Evolutionary conservation across 2,797 vertebrate species (phyloP).

Genomic region (Sebastes cheni): DNA sequence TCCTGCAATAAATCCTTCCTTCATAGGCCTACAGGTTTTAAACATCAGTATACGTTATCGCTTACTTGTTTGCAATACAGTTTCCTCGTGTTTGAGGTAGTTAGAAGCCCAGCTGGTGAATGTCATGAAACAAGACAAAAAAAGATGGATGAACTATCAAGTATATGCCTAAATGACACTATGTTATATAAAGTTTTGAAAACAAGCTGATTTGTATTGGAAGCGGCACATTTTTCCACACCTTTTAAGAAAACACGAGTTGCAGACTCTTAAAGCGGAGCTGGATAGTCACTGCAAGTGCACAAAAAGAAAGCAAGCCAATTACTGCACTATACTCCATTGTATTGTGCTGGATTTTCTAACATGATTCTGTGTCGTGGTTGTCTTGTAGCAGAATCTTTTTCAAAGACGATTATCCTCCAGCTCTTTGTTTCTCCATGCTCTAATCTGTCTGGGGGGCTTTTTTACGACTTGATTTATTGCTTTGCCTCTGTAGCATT

Average conservation of each 20-base stretch:
- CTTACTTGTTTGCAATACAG: background rate
- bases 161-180: background rate
- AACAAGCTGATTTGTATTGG: background rate
- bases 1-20: background rate
- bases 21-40: background rate
- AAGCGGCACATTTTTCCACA: background rate
- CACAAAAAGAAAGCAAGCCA: conserved; percentile 9
- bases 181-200: background rate
- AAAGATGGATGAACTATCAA: background rate
- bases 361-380: conserved; percentile 6
- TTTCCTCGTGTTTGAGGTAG: background rate
- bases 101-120: background rate
- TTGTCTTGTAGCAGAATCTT: conserved; percentile 22
- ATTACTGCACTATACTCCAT: background rate
- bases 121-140: background rate
- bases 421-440: conserved; percentile 13
- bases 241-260: background rate
- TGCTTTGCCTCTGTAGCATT: background rate
- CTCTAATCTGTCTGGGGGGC: conserved; percentile 22
- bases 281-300: background rate
- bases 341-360: conserved; percentile 30
- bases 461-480: conserved; percentile 3
- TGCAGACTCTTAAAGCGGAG: background rate
- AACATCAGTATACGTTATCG: background rate
- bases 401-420: conserved; percentile 29